These are phyloP conservation scores for Pseudochromis fuscus DNA, from an alignment of 2,797 vertebrate genomes.

Conservation along the genomic window DNA sequence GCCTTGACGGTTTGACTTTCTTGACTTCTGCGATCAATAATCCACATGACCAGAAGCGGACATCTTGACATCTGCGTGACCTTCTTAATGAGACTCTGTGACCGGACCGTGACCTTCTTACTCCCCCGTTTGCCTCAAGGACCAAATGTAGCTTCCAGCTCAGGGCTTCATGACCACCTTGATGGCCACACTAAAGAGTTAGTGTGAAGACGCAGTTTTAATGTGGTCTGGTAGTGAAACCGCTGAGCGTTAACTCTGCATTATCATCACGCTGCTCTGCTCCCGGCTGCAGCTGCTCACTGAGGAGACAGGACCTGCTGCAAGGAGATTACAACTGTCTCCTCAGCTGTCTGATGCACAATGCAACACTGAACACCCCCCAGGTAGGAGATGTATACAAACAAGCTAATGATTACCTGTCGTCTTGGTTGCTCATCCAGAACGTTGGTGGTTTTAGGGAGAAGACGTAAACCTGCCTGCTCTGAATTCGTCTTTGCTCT, in stretches of 20 bases:
- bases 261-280: slow-evolving; percentile 15
- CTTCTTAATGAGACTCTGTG: slow-evolving; percentile 52
- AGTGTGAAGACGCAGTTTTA: slow-evolving; percentile 15
- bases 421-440: slow-evolving; percentile 13
- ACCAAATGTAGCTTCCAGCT: slow-evolving; percentile 47
- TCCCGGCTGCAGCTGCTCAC: slow-evolving; percentile 14
- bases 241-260: not conserved
- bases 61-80: slow-evolving; percentile 62
- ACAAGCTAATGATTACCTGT: slow-evolving; percentile 36
- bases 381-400: slow-evolving; percentile 20
- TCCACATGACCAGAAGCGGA: slow-evolving; percentile 36
- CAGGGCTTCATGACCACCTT: slow-evolving; percentile 34
- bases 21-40: slow-evolving; percentile 51
- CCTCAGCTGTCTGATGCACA: slow-evolving; percentile 23
- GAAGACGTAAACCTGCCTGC: slow-evolving; percentile 26
- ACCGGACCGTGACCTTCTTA: slow-evolving; percentile 52
- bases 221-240: not conserved
- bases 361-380: slow-evolving; percentile 7
- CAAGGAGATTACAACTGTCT: slow-evolving; percentile 41
- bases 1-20: slow-evolving; percentile 7
- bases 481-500: slow-evolving; percentile 45
- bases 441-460: slow-evolving; percentile 29
- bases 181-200: slow-evolving; percentile 31
- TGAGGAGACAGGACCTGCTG: slow-evolving; percentile 23
- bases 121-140: slow-evolving; percentile 50